Evolutionary conservation across 2,888 invertebrate species (phyloP).

Genomic region (Scotopteryx bipunctaria): DNA sequence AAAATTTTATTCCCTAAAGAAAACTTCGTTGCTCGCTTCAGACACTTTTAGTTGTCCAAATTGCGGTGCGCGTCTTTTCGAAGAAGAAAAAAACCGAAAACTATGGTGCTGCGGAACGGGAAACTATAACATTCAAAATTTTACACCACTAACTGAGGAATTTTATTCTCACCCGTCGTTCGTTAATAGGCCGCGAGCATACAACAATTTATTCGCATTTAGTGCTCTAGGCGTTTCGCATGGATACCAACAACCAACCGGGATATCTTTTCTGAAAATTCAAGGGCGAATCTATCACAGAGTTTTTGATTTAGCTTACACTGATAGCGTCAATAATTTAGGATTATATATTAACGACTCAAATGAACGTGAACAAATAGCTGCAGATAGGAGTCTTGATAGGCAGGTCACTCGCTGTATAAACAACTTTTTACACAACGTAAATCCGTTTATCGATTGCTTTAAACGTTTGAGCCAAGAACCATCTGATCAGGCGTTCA

Average conservation of each 20-base stretch:
- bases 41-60: conserved; percentile 2
- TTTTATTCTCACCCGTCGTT: conserved; percentile 1
- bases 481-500: background rate
- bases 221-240: too few species aligned
- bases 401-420: background rate
- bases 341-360: too few species aligned
- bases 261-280: conserved; percentile 10
- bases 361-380: background rate
- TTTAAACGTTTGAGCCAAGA: conserved; percentile 1
- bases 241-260: background rate
- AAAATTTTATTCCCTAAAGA: background rate
- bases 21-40: background rate
- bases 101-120: background rate
- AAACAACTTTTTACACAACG: background rate
- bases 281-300: conserved; percentile 10
- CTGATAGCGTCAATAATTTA: too few species aligned
- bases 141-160: background rate
- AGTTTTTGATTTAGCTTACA: conserved; percentile 10
- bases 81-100: background rate
- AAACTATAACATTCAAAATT: too few species aligned
- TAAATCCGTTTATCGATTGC: conserved; percentile 6
- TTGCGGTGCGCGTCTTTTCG: background rate
- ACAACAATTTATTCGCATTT: conserved; percentile 9
- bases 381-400: background rate
- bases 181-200: background rate